A percentile compares a stretch with the other conserved stretches of the same genome.
These are phyloP conservation scores for Otolemur garnettii DNA, from an alignment of 2,113 vertebrate species.

Conservation along the genomic window DNA sequence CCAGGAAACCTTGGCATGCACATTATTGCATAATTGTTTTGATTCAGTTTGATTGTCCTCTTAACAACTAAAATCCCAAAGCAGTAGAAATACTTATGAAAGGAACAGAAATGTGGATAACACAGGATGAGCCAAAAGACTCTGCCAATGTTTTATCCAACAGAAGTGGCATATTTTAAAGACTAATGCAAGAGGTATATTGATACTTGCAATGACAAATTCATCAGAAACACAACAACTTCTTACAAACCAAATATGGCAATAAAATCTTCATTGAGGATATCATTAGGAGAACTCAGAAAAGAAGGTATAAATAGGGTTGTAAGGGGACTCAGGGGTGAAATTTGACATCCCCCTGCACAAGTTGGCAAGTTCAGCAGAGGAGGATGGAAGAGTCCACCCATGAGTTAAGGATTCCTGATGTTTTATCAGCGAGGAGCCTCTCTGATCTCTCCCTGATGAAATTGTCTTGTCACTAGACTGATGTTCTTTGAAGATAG, in stretches of 20 bases:
- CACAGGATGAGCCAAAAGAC: constrained; percentile 41
- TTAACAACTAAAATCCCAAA: constrained; percentile 73
- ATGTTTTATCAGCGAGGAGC: background rate
- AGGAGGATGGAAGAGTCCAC: background rate
- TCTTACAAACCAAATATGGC: background rate
- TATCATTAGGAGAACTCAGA: background rate
- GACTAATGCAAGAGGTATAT: background rate
- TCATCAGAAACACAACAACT: background rate
- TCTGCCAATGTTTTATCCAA: constrained; percentile 47
- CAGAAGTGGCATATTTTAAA: constrained; percentile 20
- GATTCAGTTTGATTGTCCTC: constrained; percentile 65
- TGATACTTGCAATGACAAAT: background rate
- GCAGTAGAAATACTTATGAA: constrained; percentile 59
- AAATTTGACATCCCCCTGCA: background rate
- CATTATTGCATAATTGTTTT: constrained; percentile 73
- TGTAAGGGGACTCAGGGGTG: background rate
- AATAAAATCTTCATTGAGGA: background rate
- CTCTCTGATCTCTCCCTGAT: background rate
- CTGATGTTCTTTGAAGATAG: background rate
- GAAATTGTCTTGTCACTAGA: background rate
- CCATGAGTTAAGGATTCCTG: background rate
- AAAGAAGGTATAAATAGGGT: background rate
- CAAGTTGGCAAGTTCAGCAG: background rate
- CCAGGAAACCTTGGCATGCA: constrained; percentile 67
- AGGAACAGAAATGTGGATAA: constrained; percentile 62